Evolutionary conservation across 1,140 invertebrate genomes (phyloP), one percentile per base, ranked within the genome.

Genomic region (Idris sp.): DNA sequence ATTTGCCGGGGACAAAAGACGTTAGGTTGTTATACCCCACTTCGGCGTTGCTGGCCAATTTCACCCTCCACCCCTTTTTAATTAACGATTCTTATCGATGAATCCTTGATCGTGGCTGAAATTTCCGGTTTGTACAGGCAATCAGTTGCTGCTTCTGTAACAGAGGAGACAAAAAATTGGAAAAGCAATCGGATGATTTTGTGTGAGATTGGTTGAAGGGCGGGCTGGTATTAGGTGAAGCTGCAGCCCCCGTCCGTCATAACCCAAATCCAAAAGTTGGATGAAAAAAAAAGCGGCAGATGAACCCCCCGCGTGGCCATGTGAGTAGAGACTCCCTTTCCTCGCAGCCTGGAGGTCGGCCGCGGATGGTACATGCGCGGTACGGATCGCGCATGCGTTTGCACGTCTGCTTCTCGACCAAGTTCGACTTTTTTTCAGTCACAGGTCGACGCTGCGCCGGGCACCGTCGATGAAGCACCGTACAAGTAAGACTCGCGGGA

Each of bases 381-480:
- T 35, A 25, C 53, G 58, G 56, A 58, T 71, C 71, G 81, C 82
- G 83, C 83, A 82, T 81, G 82, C 82, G 83, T 81, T 43, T 28
- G 36, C 40, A 40, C 65, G 11, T 25, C 28, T 46, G 40, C 68
- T 75, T 73, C 59, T 73, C 51, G 77, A 74, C 56, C 49, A 56
- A 77, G 81, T 84, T 85, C 83, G 82, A 84, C 81, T 81, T 83
- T 83, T 78, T 79, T 76, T 83, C 85, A 86, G 83, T 86, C 72
- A 84, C 82, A 83, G 84, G 84, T 84, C 79, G 83, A 85, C 82
- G 82, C 73, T 84, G 79, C 80, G 81, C 79, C 82, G 80, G 78
- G 82, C 79, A 78, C 72, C 81, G 81, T 81, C 82, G 83, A 74
- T 71, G 61, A 71, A 38, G n/a, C 35, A 75, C 16, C 36, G 53